These are phyloP conservation scores for Delphinus delphis DNA, from an alignment of 2,113 vertebrate species.

Conservation along the genomic window DNA sequence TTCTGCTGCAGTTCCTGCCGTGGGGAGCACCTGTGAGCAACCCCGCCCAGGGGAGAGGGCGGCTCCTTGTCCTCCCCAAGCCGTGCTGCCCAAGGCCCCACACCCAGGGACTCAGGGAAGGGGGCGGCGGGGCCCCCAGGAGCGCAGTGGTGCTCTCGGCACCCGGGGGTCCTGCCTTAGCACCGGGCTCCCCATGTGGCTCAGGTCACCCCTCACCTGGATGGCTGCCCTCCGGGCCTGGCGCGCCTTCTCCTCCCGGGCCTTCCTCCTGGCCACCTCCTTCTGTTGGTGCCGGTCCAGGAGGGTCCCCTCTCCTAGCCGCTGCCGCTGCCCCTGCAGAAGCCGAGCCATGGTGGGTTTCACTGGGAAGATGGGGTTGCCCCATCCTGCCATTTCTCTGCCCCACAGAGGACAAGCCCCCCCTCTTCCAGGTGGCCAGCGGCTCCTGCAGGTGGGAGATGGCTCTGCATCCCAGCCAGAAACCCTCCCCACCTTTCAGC, in stretches of 20 bases:
- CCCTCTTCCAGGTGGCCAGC: accelerated
- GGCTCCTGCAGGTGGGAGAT: accelerated
- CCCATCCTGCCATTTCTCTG: not conserved
- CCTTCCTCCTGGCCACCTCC: constrained; percentile 87
- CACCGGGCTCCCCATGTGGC: accelerated
- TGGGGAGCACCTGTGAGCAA: not conserved
- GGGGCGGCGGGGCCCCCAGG: not conserved
- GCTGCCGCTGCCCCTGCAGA: constrained; percentile 87
- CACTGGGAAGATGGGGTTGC: accelerated
- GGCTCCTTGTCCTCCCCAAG: not conserved
- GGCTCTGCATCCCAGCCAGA: not conserved
- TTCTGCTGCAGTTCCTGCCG: constrained; percentile 93
- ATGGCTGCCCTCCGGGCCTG: constrained; percentile 90
- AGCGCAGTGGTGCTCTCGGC: not conserved
- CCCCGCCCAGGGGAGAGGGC: accelerated
- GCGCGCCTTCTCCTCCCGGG: constrained; percentile 93
- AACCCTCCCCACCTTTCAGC: not conserved
- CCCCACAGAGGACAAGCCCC: not conserved
- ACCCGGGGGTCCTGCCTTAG: not conserved
- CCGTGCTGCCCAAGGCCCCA: not conserved
- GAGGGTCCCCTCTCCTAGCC: constrained; percentile 76
- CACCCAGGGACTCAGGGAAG: accelerated
- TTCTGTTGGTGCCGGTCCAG: constrained; percentile 82
- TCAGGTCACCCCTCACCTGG: constrained; percentile 82
- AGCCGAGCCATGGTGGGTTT: not conserved